A percentile compares a stretch with the other conserved stretches of the same genome.
Conservation (phyloP, 2,888 invertebrate genomes). For the Malthinus seriepunctatus region DNA sequence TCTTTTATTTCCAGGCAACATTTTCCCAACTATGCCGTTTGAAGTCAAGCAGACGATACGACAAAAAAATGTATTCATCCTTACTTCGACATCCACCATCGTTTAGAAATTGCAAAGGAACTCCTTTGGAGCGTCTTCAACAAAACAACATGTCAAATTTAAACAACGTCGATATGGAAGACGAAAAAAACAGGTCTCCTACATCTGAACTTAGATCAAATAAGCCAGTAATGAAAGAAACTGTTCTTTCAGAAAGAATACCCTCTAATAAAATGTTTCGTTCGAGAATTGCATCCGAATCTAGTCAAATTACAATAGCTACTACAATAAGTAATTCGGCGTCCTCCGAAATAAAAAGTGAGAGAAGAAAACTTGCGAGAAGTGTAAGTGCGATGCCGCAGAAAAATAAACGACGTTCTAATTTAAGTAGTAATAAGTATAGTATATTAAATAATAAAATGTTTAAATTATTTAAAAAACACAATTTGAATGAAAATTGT, state of each 20-base stretch:
- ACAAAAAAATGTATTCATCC: constrained; percentile 30
- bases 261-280: constrained; percentile 21
- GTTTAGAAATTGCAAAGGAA: constrained; percentile 26
- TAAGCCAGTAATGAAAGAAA: constrained; percentile 6
- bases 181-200: background rate
- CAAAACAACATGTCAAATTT: background rate
- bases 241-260: constrained; percentile 2
- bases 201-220: background rate
- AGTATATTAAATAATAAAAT: constrained; percentile 18
- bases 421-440: constrained; percentile 8
- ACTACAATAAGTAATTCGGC: constrained; percentile 43
- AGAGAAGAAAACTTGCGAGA: constrained; percentile 40
- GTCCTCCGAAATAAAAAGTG: background rate
- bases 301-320: constrained; percentile 46
- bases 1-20: constrained; percentile 51
- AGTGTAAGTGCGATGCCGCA: constrained; percentile 8
- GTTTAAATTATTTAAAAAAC: constrained; percentile 21
- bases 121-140: background rate
- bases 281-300: constrained; percentile 43
- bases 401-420: background rate
- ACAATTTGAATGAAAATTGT: constrained; percentile 1
- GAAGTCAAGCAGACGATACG: constrained; percentile 34
- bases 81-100: constrained; percentile 36
- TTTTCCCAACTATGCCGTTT: constrained; percentile 52
- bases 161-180: background rate